Conservation (phyloP, 2,888 invertebrate genomes). For the Prenolepis imparis region DNA sequence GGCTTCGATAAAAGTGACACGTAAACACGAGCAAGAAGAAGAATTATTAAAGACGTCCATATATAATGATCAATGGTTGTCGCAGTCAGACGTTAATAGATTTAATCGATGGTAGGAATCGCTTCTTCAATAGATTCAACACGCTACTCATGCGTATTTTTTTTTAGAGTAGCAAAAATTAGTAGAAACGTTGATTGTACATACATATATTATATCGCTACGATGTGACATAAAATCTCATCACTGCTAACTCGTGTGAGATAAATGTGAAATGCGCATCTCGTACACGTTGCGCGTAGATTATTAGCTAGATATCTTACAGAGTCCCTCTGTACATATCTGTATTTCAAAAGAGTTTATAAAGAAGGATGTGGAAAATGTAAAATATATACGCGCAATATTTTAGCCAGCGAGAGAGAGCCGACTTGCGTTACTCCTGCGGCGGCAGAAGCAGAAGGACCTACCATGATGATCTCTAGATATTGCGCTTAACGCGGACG, state of each 20-base stretch:
- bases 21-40: not conserved
- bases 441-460: not conserved
- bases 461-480: constrained; percentile 22
- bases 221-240: not conserved
- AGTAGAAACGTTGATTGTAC: constrained; percentile 13
- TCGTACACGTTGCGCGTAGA: not conserved
- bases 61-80: not conserved
- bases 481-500: constrained; percentile 43
- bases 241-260: constrained; percentile 5
- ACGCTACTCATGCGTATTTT: not conserved
- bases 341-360: constrained; percentile 7
- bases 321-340: not conserved
- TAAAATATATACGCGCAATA: constrained; percentile 28
- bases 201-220: not conserved
- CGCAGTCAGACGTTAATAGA: not conserved
- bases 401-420: constrained; percentile 14
- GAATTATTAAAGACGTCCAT: not conserved
- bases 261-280: constrained; percentile 11
- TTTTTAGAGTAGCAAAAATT: constrained; percentile 5
- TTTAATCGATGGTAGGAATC: not conserved
- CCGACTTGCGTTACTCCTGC: constrained; percentile 11
- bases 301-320: constrained; percentile 15
- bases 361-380: constrained; percentile 13
- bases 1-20: not conserved
- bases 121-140: not conserved